Conservation (phyloP, 2,113 vertebrate genomes). For the Pangasianodon hypophthalmus region DNA sequence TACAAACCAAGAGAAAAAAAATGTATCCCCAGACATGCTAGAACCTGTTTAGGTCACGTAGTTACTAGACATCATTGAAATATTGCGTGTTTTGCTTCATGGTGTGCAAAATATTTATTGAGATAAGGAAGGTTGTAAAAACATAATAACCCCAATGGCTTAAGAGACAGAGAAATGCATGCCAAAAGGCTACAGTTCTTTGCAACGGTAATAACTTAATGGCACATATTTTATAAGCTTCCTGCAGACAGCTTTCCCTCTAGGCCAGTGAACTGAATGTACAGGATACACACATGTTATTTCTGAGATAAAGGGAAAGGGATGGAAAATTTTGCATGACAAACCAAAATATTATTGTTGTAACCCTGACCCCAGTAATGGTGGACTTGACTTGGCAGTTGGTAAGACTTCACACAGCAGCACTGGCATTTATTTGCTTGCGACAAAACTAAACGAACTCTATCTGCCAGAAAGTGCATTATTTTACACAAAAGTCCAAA, state of each 20-base stretch:
- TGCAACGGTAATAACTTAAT: slow-evolving; percentile 3
- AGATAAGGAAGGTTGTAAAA: slow-evolving; percentile 20
- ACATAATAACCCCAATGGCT: slow-evolving; percentile 11
- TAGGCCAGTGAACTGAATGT: not conserved
- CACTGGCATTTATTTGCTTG: slow-evolving; percentile 19
- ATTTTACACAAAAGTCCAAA: not conserved
- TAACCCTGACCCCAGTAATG: not conserved
- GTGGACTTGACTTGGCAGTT: not conserved
- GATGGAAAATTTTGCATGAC: not conserved
- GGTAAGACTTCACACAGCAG: slow-evolving; percentile 45
- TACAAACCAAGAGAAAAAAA: not conserved
- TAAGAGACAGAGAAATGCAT: slow-evolving; percentile 13
- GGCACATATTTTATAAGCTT: not conserved
- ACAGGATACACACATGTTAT: not conserved
- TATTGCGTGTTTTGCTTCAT: not conserved
- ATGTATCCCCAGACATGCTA: not conserved
- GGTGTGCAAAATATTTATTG: slow-evolving; percentile 25
- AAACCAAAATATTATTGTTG: slow-evolving; percentile 22
- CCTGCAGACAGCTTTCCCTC: slow-evolving; percentile 10
- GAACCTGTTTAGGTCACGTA: slow-evolving; percentile 15
- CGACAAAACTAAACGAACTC: slow-evolving; percentile 33
- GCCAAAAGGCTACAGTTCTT: not conserved
- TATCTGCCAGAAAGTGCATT: not conserved
- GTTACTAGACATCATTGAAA: slow-evolving; percentile 10
- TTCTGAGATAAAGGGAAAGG: not conserved